Conservation (phyloP, 2,797 vertebrate genomes). For the Scarus forsteni region DNA sequence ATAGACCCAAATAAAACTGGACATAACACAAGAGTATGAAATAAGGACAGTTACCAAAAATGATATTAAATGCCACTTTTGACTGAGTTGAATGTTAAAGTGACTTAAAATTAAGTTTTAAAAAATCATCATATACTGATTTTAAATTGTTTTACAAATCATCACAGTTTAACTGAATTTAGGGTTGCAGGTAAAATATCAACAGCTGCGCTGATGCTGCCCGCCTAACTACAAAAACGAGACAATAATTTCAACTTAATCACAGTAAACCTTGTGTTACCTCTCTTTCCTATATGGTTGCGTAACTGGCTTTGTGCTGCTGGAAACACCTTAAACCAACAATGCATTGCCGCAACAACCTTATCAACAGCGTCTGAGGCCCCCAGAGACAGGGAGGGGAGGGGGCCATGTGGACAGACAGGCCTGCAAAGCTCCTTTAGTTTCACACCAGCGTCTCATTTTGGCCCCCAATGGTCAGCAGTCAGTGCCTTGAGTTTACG, state of each 20-base stretch:
- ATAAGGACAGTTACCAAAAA: no score
- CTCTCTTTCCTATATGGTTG: slow-evolving; percentile 28
- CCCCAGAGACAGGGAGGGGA: not conserved
- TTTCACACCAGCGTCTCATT: slow-evolving; percentile 42
- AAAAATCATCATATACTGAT: no score
- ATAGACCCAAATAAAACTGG: no score
- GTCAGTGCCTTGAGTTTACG: slow-evolving; percentile 33
- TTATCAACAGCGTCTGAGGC: slow-evolving; percentile 38
- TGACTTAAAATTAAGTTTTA: no score
- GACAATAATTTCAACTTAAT: not conserved
- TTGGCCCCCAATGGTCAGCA: slow-evolving; percentile 9
- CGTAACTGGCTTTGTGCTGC: slow-evolving; percentile 46
- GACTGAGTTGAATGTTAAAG: no score
- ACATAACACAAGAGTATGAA: no score
- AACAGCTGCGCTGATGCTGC: not conserved
- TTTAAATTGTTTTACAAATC: no score
- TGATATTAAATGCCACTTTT: no score
- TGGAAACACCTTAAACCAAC: slow-evolving; percentile 58
- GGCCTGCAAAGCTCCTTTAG: slow-evolving; percentile 10
- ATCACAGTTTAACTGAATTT: no score
- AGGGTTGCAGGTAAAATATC: no score
- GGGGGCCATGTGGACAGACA: slow-evolving; percentile 6
- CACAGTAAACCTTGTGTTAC: slow-evolving; percentile 7
- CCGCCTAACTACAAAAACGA: not conserved
- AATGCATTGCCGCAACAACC: slow-evolving; percentile 19